Evolutionary conservation across 2,113 vertebrate species (phyloP).

Genomic region (Ciconia maguari): DNA sequence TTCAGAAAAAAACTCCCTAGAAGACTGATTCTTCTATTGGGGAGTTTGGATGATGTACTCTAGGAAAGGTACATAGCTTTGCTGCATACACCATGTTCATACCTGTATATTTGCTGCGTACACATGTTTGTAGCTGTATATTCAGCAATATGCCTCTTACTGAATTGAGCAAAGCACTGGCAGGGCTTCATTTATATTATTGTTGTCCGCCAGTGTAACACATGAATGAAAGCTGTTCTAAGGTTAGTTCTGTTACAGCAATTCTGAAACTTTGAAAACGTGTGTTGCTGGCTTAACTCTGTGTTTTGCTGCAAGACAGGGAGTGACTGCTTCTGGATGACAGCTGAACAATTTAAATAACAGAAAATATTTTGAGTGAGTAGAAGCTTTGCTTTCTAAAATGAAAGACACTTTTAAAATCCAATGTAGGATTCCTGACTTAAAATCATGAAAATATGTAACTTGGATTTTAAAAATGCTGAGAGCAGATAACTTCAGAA

Average conservation of each 20-base stretch:
- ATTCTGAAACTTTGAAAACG: not conserved
- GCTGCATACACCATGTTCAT: rapidly evolving
- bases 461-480: not conserved
- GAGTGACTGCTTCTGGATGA: not conserved
- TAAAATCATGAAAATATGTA: not conserved
- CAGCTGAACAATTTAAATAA: not conserved
- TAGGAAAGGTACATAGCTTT: not conserved
- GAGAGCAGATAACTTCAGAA: not conserved
- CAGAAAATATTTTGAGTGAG: not conserved
- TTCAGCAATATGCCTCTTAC: not conserved
- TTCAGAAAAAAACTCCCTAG: not conserved
- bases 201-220: not conserved
- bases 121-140: not conserved
- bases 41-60: not conserved
- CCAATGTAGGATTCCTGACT: not conserved
- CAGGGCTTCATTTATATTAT: not conserved
- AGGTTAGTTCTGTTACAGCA: not conserved
- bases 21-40: not conserved
- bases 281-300: not conserved
- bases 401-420: not conserved
- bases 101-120: too few relatives aligned
- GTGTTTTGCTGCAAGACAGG: not conserved
- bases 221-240: not conserved
- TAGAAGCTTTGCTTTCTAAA: not conserved
- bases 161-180: not conserved